A percentile compares a stretch with the other conserved stretches of the same genome.
Conservation (phyloP, 2,797 vertebrate genomes). For the Gorsachius magnificus region DNA sequence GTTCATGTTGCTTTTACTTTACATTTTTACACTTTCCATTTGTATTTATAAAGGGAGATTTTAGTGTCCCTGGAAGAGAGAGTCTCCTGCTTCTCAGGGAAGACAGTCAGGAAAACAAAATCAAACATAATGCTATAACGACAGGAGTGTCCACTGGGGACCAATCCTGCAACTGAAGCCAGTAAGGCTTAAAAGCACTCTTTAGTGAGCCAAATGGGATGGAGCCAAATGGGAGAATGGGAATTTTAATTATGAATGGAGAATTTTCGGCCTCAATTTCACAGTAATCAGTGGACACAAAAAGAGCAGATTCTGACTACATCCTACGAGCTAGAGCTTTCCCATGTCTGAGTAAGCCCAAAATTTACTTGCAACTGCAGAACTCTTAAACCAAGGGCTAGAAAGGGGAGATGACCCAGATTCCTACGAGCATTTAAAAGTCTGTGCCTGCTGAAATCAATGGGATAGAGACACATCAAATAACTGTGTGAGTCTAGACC, state of each 20-base stretch:
- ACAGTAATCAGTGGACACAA: background rate
- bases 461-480: background rate
- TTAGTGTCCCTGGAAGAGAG: background rate
- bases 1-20: background rate
- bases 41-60: background rate
- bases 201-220: background rate
- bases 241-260: background rate
- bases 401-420: background rate
- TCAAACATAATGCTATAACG: background rate
- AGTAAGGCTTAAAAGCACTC: background rate
- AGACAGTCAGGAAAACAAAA: background rate
- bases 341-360: background rate
- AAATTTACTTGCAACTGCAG: background rate
- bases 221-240: background rate
- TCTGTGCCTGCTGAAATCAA: constrained; percentile 4
- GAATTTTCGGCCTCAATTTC: background rate
- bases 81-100: background rate
- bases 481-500: constrained; percentile 26
- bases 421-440: constrained; percentile 8
- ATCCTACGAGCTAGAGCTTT: background rate
- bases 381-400: background rate
- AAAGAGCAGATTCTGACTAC: background rate
- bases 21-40: background rate
- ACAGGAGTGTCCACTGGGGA: background rate
- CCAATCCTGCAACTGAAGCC: background rate